A percentile compares a stretch with the other conserved stretches of the same genome.
These are phyloP conservation scores for Dasypus novemcinctus DNA, from an alignment of 2,113 vertebrate species.

Conservation along the genomic window DNA sequence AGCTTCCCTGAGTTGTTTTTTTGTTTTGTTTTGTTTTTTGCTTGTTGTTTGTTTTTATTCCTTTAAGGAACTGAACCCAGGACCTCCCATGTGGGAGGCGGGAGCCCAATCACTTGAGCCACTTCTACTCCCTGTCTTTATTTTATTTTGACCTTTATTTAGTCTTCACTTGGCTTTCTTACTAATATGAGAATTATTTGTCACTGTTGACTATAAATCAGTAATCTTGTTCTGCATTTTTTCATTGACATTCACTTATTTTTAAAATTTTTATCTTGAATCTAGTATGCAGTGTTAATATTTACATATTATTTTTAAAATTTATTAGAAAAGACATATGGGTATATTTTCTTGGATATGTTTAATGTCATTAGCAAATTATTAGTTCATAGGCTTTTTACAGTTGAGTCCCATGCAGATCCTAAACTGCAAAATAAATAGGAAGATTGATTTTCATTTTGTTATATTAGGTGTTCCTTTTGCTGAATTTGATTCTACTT, in stretches of 20 bases:
- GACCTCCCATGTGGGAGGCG: too few relatives aligned
- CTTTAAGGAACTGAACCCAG: too few relatives aligned
- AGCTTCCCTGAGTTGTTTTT: too few relatives aligned
- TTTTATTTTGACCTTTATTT: neutral
- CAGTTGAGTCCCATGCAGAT: neutral
- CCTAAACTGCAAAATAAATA: conserved; percentile 7
- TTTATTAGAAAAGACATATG: neutral
- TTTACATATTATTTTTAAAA: neutral
- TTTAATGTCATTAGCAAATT: conserved; percentile 14
- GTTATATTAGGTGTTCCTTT: neutral
- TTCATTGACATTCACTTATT: neutral
- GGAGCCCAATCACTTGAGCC: too few relatives aligned
- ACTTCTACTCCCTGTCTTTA: neutral
- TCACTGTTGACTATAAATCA: neutral
- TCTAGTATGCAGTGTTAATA: neutral
- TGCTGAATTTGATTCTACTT: conserved; percentile 24
- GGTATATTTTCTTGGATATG: conserved; percentile 23
- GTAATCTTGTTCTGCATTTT: neutral
- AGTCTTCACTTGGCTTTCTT: conserved; percentile 18
- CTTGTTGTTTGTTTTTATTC: too few relatives aligned
- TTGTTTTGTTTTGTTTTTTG: too few relatives aligned
- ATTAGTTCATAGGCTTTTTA: neutral
- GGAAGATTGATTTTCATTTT: neutral
- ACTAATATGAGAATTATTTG: neutral
- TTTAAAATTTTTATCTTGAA: neutral